These are phyloP conservation scores for Speoplatyrhinus poulsoni DNA, from an alignment of 2,113 vertebrate species.

Conservation along the genomic window DNA sequence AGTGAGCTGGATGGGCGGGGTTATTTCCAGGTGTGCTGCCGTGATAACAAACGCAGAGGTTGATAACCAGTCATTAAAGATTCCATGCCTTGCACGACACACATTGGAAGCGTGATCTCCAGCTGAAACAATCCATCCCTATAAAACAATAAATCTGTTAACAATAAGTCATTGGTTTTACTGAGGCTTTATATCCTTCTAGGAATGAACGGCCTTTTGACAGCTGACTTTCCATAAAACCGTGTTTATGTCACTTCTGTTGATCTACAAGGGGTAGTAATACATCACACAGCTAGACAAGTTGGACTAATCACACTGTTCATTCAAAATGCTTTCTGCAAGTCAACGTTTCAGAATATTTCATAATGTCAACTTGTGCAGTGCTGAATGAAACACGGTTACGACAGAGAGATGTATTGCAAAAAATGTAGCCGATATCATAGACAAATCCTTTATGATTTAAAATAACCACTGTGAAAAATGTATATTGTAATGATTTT, in stretches of 20 bases:
- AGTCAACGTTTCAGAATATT: slow-evolving; percentile 20
- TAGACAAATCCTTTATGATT: slow-evolving; percentile 6
- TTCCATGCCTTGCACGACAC: slow-evolving; percentile 59
- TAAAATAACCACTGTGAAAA: slow-evolving; percentile 10
- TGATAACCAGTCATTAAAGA: slow-evolving; percentile 79
- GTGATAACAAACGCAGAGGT: slow-evolving; percentile 48
- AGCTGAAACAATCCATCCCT: slow-evolving; percentile 38
- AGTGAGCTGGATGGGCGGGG: slow-evolving; percentile 48
- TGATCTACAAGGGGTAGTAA: slow-evolving; percentile 12
- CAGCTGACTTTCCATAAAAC: slow-evolving; percentile 39
- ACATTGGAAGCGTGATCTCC: slow-evolving; percentile 36
- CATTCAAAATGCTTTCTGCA: slow-evolving; percentile 31
- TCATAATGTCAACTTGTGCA: not conserved
- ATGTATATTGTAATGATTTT: slow-evolving; percentile 26
- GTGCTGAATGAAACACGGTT: not conserved
- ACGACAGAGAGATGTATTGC: slow-evolving; percentile 30
- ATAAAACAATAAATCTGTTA: slow-evolving; percentile 49
- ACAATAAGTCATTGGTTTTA: slow-evolving; percentile 60
- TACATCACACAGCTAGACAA: slow-evolving; percentile 54
- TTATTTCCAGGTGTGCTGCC: slow-evolving; percentile 74
- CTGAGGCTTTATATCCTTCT: slow-evolving; percentile 38
- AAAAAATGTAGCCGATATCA: slow-evolving; percentile 10
- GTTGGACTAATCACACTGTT: slow-evolving; percentile 30
- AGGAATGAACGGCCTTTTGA: slow-evolving; percentile 40
- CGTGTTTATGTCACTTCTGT: slow-evolving; percentile 42